These are phyloP conservation scores for Iguana delicatissima DNA, from an alignment of 2,797 vertebrate genomes.

Conservation along the genomic window DNA sequence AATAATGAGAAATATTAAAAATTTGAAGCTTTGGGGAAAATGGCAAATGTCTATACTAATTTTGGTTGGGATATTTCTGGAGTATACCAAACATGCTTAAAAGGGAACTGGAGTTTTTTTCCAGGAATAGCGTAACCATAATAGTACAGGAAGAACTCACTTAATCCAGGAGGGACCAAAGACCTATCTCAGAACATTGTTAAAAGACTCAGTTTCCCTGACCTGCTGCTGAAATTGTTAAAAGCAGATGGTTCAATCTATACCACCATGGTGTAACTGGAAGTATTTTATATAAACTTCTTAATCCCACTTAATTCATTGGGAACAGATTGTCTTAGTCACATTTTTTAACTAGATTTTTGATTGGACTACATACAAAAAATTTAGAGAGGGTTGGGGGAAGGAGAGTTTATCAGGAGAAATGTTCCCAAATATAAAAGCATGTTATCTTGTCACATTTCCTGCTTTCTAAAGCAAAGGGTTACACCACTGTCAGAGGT, in stretches of 20 bases:
- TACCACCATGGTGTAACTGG: neutral
- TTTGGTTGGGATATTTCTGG: neutral
- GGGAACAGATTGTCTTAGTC: neutral
- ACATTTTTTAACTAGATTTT: neutral
- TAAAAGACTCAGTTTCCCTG: neutral
- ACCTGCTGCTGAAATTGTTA: neutral
- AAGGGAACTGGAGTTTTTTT: neutral
- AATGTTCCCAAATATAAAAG: neutral
- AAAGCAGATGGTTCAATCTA: neutral
- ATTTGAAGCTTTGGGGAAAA: neutral
- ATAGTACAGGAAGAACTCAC: conserved; percentile 1
- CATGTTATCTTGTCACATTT: neutral
- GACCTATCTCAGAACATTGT: neutral
- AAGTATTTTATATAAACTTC: neutral
- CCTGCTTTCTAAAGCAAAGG: neutral
- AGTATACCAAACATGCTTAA: neutral
- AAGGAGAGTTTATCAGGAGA: neutral
- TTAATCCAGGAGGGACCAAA: neutral
- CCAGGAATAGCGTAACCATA: neutral
- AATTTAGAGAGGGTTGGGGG: neutral
- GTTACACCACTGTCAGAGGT: neutral
- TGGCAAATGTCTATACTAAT: neutral
- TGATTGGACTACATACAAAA: neutral
- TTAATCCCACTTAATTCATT: neutral
- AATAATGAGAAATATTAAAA: neutral